phyloP scores from a whole-genome alignment of 2,113 vertebrate genomes.

The Neodontobutis hainanensis region DNA sequence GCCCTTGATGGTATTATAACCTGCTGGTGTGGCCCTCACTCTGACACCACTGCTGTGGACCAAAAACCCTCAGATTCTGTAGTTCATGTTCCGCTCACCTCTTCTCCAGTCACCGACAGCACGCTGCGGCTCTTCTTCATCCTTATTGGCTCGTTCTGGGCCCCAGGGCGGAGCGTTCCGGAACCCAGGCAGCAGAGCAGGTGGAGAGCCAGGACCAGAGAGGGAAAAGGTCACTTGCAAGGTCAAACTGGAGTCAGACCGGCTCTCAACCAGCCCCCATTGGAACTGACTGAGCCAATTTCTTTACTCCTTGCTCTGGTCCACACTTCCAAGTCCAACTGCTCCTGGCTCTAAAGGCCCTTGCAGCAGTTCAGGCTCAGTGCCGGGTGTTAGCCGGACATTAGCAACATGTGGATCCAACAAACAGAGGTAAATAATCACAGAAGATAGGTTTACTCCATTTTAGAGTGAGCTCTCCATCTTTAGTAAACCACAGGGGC shows the following conservation, averaged over 20 bases:
- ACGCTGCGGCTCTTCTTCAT: conserved; percentile 81
- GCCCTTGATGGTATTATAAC: too few relatives aligned
- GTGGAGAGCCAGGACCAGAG: conserved; percentile 81
- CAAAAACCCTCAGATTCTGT: conserved; percentile 3
- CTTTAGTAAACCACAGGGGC: not conserved
- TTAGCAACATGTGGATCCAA: conserved; percentile 16
- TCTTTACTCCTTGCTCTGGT: conserved; percentile 17
- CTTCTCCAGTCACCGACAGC: conserved; percentile 78
- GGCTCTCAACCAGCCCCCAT: conserved; percentile 75
- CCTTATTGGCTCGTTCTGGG: conserved; percentile 80
- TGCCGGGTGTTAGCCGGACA: not conserved
- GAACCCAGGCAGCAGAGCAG: conserved; percentile 81
- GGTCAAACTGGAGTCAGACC: conserved; percentile 76
- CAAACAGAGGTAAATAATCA: conserved; percentile 12
- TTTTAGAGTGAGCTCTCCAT: conserved; percentile 21
- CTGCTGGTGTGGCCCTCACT: too few relatives aligned
- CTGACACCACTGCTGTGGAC: too few relatives aligned
- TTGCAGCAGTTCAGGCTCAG: conserved; percentile 25
- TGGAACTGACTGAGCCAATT: conserved; percentile 51
- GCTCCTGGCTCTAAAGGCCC: conserved; percentile 11
- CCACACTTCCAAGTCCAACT: conserved; percentile 18
- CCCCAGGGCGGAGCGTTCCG: conserved; percentile 78
- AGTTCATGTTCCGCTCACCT: conserved; percentile 57
- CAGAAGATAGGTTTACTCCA: conserved; percentile 35
- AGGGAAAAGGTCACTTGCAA: conserved; percentile 75